These are phyloP conservation scores for Euthynnus affinis DNA, from an alignment of 2,797 vertebrate species.

Conservation along the genomic window DNA sequence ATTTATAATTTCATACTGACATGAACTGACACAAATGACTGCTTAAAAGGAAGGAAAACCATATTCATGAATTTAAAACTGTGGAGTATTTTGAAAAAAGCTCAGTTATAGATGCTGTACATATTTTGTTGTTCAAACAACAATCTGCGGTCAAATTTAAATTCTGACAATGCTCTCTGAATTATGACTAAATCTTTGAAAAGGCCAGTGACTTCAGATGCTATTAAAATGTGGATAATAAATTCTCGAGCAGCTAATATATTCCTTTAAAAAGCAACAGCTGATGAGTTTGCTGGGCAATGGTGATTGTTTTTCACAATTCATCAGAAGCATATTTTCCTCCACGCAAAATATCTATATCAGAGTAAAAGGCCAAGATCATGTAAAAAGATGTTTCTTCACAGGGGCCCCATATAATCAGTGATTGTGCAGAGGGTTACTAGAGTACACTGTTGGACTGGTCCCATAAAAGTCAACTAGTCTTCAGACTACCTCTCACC, in stretches of 20 bases:
- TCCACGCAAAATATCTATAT: not conserved
- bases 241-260: no score
- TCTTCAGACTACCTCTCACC: constrained; percentile 35
- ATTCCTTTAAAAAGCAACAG: no score
- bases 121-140: constrained; percentile 4
- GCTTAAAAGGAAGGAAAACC: not conserved
- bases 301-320: not conserved
- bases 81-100: constrained; percentile 26
- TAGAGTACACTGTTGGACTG: constrained; percentile 7
- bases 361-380: not conserved
- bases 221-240: no score
- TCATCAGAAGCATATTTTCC: not conserved
- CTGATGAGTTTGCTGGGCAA: no score
- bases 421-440: constrained; percentile 36
- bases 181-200: not conserved
- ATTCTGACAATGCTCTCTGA: not conserved
- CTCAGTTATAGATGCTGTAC: not conserved
- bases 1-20: not conserved
- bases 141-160: not conserved
- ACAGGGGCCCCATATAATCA: not conserved
- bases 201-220: no score
- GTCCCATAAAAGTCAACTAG: constrained; percentile 12
- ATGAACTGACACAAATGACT: not conserved
- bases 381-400: not conserved
- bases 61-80: not conserved